phyloP scores from a whole-genome alignment of 2,888 invertebrate genomes.

The Eristalis pertinax region DNA sequence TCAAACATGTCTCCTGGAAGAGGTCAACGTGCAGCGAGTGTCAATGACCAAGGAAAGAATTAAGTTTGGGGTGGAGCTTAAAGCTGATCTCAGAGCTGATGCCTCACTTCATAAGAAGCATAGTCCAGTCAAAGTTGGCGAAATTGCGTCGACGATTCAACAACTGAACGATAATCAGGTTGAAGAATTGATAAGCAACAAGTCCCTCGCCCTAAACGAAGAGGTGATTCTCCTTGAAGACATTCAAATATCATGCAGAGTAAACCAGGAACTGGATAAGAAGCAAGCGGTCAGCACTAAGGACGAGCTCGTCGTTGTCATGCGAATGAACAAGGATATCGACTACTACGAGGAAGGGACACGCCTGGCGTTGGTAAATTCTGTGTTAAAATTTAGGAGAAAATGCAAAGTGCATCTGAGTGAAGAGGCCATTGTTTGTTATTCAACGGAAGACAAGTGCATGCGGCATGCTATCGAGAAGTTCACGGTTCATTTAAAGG shows the following conservation, averaged over 20 bases:
- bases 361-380: constrained; percentile 95
- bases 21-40: constrained; percentile 19
- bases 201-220: not conserved
- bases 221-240: not conserved
- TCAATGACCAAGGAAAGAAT: not conserved
- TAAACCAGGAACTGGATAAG: not conserved
- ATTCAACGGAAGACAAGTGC: constrained; percentile 75
- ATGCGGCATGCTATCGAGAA: constrained; percentile 25
- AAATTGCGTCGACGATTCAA: not conserved
- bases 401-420: constrained; percentile 93
- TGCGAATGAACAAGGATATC: constrained; percentile 88
- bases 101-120: not conserved
- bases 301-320: constrained; percentile 86
- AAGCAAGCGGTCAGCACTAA: not conserved
- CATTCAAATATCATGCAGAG: constrained; percentile 2
- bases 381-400: constrained; percentile 95
- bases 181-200: not conserved
- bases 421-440: constrained; percentile 91
- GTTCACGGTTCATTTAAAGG: not conserved
- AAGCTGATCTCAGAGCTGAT: constrained; percentile 13
- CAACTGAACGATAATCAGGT: not conserved
- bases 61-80: constrained; percentile 17
- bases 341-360: constrained; percentile 90
- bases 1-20: not conserved
- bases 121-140: not conserved